Evolutionary conservation across 1,140 invertebrate genomes (phyloP).

Genomic region (Watersipora subatra): DNA sequence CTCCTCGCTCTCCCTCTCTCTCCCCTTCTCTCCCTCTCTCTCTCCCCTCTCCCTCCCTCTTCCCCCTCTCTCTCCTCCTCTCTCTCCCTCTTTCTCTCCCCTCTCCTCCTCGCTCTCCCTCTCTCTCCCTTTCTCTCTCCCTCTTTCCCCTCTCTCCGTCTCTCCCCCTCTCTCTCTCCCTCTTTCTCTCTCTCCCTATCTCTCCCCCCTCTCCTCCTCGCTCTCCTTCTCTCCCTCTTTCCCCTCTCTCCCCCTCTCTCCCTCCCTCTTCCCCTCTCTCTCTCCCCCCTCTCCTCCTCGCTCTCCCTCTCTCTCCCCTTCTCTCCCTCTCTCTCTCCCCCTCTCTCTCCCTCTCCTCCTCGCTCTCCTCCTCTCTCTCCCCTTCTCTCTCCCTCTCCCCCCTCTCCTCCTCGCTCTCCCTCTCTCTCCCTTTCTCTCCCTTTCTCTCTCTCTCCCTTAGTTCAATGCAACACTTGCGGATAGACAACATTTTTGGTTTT

Average conservation of each 20-base stretch:
- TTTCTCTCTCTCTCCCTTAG: no score
- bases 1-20: no score
- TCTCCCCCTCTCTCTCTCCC: conserved; percentile 2
- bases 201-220: neutral
- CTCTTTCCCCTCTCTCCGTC: neutral
- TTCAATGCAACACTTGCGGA: no score
- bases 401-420: no score
- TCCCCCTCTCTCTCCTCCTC: neutral
- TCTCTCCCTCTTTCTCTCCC: neutral
- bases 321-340: neutral
- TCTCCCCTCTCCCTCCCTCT: neutral
- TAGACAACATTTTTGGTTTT: no score
- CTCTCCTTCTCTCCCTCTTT: conserved; percentile 4
- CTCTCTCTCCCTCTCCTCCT: neutral
- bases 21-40: neutral
- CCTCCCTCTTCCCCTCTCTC: conserved; percentile 3
- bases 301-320: conserved; percentile 5
- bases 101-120: no score
- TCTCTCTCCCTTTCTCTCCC: no score
- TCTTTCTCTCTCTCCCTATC: conserved; percentile 3
- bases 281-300: conserved; percentile 4
- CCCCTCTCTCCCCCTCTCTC: conserved; percentile 1
- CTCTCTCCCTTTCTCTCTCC: neutral
- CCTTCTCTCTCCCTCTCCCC: neutral
- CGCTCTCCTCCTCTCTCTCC: neutral